phyloP scores from a whole-genome alignment of 2,113 vertebrate genomes.

The Acrocephalus arundinaceus region DNA sequence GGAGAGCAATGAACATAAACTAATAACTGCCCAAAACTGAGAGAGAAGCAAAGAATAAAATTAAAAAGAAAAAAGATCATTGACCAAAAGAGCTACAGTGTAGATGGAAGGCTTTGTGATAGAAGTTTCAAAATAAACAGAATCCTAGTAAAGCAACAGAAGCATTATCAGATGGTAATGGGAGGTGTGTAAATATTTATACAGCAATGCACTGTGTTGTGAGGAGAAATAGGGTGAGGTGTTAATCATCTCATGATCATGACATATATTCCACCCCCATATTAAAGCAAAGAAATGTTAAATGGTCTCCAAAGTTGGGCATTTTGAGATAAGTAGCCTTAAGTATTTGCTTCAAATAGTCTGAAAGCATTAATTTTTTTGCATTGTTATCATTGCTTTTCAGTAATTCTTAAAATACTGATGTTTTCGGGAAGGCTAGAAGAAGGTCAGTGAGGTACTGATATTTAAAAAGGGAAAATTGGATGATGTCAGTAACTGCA shows the following conservation, averaged over 20 bases:
- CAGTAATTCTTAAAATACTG: background rate
- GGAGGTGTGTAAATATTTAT: background rate
- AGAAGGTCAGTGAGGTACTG: background rate
- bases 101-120: background rate
- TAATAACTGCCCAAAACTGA: background rate
- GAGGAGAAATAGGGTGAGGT: background rate
- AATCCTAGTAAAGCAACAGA: background rate
- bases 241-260: background rate
- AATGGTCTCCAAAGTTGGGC: background rate
- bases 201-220: background rate
- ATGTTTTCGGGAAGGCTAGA: background rate
- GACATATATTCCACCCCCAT: background rate
- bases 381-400: background rate
- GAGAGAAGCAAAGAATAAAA: background rate
- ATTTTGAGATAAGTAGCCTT: background rate
- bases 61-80: background rate
- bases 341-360: background rate
- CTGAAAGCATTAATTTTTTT: background rate
- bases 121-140: background rate
- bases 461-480: background rate
- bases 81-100: background rate
- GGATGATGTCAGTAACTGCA: background rate
- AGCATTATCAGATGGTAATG: background rate
- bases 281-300: background rate
- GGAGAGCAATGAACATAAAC: background rate